Percentiles rank a stretch among this genome's conserved stretches.
phyloP scores from a whole-genome alignment of 2,797 vertebrate species.

The Pyrrhura leucotis region DNA sequence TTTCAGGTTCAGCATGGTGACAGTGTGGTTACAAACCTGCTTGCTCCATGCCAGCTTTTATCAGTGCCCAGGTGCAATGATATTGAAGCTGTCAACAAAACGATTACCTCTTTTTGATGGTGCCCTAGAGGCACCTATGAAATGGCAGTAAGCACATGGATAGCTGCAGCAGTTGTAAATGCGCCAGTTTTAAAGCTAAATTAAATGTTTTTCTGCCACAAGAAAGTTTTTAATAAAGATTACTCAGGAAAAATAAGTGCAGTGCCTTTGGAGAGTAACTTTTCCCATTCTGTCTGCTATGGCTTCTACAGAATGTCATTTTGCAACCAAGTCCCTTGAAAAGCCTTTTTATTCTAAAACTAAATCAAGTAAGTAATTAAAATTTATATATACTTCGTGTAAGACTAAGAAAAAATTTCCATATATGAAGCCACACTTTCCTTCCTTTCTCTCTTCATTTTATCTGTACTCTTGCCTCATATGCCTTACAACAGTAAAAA shows the following conservation, averaged over 20 bases:
- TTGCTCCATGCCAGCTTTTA: not conserved
- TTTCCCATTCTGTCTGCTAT: not conserved
- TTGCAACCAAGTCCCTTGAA: not conserved
- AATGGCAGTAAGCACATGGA: not conserved
- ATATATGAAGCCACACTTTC: not conserved
- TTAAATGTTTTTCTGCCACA: not conserved
- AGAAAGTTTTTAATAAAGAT: not conserved
- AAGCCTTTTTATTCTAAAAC: not conserved
- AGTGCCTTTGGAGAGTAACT: not conserved
- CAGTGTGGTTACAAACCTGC: not conserved
- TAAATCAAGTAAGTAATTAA: not conserved
- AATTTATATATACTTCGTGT: not conserved
- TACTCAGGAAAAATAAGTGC: not conserved
- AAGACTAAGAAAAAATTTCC: not conserved
- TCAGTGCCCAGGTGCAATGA: not conserved
- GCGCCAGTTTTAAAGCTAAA: not conserved
- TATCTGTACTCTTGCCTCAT: rapidly evolving
- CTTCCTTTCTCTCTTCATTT: not conserved
- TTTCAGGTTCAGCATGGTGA: not conserved
- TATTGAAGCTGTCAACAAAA: not conserved
- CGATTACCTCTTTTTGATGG: not conserved
- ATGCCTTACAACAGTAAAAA: not conserved
- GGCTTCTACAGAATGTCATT: not conserved
- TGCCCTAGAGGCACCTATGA: not conserved
- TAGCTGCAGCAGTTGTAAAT: not conserved